Conservation (phyloP, 2,797 vertebrate species). For the Aythya fuligula region DNA sequence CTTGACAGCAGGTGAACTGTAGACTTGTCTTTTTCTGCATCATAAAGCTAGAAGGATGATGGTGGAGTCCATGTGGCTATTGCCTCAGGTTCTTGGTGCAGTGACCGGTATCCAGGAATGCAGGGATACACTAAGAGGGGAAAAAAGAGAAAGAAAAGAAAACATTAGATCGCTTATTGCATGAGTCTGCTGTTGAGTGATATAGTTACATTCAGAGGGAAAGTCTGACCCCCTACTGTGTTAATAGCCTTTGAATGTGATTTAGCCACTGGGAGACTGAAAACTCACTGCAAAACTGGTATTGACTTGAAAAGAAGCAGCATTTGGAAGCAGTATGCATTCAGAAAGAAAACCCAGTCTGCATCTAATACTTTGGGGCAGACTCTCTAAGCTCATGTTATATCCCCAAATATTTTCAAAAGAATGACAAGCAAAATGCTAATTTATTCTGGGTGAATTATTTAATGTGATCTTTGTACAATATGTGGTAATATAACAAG, state of each 20-base stretch:
- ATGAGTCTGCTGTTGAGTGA: conserved; percentile 75
- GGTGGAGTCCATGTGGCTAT: conserved; percentile 36
- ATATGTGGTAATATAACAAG: conserved; percentile 24
- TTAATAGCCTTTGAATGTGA: conserved; percentile 73
- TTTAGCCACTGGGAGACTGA: conserved; percentile 69
- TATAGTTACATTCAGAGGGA: conserved; percentile 68
- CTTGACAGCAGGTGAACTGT: conserved; percentile 36
- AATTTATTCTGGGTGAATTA: conserved; percentile 67
- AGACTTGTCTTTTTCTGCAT: neutral
- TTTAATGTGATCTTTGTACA: neutral
- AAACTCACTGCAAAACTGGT: conserved; percentile 67
- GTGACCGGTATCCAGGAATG: conserved; percentile 66
- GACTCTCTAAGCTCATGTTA: conserved; percentile 35
- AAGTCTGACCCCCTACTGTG: conserved; percentile 67
- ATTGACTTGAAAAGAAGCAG: conserved; percentile 70
- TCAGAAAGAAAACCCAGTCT: conserved; percentile 63
- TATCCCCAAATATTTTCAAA: conserved; percentile 66
- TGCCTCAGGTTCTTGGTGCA: conserved; percentile 60
- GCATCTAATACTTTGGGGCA: conserved; percentile 54
- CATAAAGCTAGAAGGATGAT: neutral
- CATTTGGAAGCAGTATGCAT: conserved; percentile 67
- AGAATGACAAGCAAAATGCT: conserved; percentile 59
- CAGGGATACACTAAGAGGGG: conserved; percentile 48
- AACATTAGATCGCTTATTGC: conserved; percentile 61
- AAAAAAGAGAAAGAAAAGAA: conserved; percentile 55